A percentile compares a stretch with the other conserved stretches of the same genome.
Conservation (phyloP, 2,888 invertebrate genomes). For the Pollenia griseotomentosa region DNA sequence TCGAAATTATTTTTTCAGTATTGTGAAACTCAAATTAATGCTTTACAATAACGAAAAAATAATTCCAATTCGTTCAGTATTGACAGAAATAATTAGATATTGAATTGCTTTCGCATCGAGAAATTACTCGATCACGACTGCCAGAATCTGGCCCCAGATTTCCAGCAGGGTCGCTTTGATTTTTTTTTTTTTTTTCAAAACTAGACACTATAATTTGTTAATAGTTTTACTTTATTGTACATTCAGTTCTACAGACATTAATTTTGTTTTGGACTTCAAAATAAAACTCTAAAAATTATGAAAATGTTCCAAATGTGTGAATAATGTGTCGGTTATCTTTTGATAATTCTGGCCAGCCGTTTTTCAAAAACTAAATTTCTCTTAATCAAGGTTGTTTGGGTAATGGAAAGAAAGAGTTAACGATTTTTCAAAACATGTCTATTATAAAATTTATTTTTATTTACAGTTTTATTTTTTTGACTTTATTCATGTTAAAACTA, state of each 20-base stretch:
- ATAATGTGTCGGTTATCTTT: conserved; percentile 75
- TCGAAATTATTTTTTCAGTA: too few species aligned
- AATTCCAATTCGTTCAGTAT: too few species aligned
- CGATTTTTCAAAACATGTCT: conserved; percentile 36
- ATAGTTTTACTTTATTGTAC: conserved; percentile 28
- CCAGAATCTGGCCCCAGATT: too few species aligned
- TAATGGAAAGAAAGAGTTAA: not conserved
- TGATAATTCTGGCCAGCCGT: conserved; percentile 44
- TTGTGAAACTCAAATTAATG: too few species aligned
- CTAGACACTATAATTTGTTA: conserved; percentile 42
- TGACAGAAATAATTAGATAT: too few species aligned
- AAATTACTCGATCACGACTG: too few species aligned
- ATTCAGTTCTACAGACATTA: conserved; percentile 27
- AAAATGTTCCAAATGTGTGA: conserved; percentile 73
- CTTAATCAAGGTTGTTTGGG: conserved; percentile 52
- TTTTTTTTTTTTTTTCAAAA: not conserved
- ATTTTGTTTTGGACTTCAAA: conserved; percentile 23
- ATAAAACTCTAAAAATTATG: conserved; percentile 28
- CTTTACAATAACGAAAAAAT: too few species aligned
- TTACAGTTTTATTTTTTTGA: conserved; percentile 13
- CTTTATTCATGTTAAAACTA: conserved; percentile 44
- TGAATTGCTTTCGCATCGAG: too few species aligned
- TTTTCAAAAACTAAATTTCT: conserved; percentile 43
- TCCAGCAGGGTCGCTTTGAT: not conserved
- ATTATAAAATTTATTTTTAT: conserved; percentile 45